Evolutionary conservation across 2,888 invertebrate species (phyloP), one percentile per base, ranked within the genome.

Genomic region (Timema podura): DNA sequence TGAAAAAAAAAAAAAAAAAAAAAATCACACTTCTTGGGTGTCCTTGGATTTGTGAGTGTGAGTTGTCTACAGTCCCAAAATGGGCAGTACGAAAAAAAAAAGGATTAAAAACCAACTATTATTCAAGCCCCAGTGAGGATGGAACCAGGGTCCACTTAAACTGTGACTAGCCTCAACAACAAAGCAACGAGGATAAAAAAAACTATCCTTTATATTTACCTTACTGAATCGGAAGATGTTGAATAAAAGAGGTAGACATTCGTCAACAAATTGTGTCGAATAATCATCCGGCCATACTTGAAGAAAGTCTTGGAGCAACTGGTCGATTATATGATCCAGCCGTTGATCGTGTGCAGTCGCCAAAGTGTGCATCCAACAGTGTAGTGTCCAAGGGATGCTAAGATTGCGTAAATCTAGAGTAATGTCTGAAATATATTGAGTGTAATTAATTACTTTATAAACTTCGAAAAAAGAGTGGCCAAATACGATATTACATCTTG

Each of bases 211-310:
- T n/a, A n/a, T n/a, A n/a, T n/a, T n/a, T 83, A 92, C 92, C 86
- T 95, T 95, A 83, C 92, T 94, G 80, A 92, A 92, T 77, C 93
- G 86, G 81, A 96, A 91, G 79, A 95, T 95, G 77, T 93, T 93
- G 81, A 95, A 94, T 74, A 95, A 85, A 78, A 95, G 84, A 48
- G 95, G 95, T 75, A 96, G 85, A 78, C 95, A 94, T 81, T 95
- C 94, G 79, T 93, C 92, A 48, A 94, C 92, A 78, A 95, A 95
- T 79, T 94, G 93, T 64, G 91, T 88, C 76, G 93, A 92, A 82
- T 93, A 93, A 79, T 94, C 93, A 73, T 94, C 94, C 0, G 93
- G 93, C 80, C 94, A 94, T 71, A 94, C 93, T 85, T 93, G 93
- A 48, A 93, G 83, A 79, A 95, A 95, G 80, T 95, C 95, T 81